Conservation (phyloP, 1,140 invertebrate species). For the Drosophila busckii region DNA sequence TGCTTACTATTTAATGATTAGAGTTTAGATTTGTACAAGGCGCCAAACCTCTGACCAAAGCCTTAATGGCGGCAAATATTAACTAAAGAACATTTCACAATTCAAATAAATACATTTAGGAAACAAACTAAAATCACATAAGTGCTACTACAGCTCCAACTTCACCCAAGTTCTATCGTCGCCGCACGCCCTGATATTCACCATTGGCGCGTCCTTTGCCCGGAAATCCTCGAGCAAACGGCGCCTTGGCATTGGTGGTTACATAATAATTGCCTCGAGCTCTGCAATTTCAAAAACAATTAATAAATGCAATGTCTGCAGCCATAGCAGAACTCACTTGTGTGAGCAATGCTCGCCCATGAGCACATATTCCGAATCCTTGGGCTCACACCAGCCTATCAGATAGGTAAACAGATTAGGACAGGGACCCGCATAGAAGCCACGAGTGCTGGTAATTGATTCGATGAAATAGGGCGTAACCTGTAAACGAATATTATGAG, state of each 20-base stretch:
- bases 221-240: slow-evolving; percentile 90
- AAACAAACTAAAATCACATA: slow-evolving; percentile 71
- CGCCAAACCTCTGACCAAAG: slow-evolving; percentile 31
- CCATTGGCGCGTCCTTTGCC: slow-evolving; percentile 80
- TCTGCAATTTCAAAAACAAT: slow-evolving; percentile 79
- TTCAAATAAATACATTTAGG: slow-evolving; percentile 62
- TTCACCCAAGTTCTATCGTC: slow-evolving; percentile 26
- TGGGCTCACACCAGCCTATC: slow-evolving; percentile 88
- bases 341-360: slow-evolving; percentile 90
- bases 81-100: slow-evolving; percentile 51
- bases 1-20: slow-evolving; percentile 63
- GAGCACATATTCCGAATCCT: slow-evolving; percentile 86
- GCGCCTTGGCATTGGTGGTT: slow-evolving; percentile 90
- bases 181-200: slow-evolving; percentile 69
- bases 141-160: slow-evolving; percentile 40
- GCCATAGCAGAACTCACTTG: slow-evolving; percentile 81
- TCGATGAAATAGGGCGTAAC: slow-evolving; percentile 93
- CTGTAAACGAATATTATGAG: too few relatives aligned
- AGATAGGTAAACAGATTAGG: slow-evolving; percentile 88
- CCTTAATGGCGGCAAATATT: slow-evolving; percentile 52
- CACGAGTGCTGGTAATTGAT: slow-evolving; percentile 87
- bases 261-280: slow-evolving; percentile 90
- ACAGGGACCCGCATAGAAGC: slow-evolving; percentile 91
- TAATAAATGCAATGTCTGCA: not conserved
- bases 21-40: slow-evolving; percentile 62